Evolutionary conservation across 2,113 vertebrate genomes (phyloP).

Genomic region (Caranx ignobilis): DNA sequence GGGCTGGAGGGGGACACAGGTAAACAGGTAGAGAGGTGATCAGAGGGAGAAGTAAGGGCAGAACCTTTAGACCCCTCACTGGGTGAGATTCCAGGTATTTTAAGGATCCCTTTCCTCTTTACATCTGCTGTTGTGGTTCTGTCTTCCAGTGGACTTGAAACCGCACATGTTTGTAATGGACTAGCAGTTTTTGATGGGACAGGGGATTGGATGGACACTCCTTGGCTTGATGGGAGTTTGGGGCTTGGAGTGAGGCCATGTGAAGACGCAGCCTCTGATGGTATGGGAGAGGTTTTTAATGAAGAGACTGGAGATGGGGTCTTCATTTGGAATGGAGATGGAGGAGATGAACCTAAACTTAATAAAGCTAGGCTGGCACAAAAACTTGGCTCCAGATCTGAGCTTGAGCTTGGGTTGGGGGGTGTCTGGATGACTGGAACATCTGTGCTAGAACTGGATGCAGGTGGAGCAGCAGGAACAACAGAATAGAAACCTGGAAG

Average conservation of each 20-base stretch:
- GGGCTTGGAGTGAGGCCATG: conserved; percentile 24
- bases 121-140: conserved; percentile 7
- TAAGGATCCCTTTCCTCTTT: conserved; percentile 46
- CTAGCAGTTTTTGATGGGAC: conserved; percentile 14
- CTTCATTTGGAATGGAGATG: conserved; percentile 23
- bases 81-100: conserved; percentile 21
- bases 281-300: conserved; percentile 48
- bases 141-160: conserved; percentile 1
- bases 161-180: conserved; percentile 6
- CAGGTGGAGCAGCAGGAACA: background rate
- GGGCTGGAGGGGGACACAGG: conserved; percentile 20
- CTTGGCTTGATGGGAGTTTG: conserved; percentile 10
- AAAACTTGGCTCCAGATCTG: conserved; percentile 28
- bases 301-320: conserved; percentile 36
- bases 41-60: conserved; percentile 13
- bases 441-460: background rate
- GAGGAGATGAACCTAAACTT: conserved; percentile 61
- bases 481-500: conserved; percentile 13
- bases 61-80: background rate
- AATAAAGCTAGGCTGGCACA: conserved; percentile 35
- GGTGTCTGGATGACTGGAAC: conserved; percentile 41
- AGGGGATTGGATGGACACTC: background rate
- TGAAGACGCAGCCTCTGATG: conserved; percentile 9
- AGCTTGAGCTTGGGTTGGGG: conserved; percentile 38
- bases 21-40: conserved; percentile 28